Evolutionary conservation across 2,797 vertebrate species (phyloP).

Genomic region (Spinus pinus): DNA sequence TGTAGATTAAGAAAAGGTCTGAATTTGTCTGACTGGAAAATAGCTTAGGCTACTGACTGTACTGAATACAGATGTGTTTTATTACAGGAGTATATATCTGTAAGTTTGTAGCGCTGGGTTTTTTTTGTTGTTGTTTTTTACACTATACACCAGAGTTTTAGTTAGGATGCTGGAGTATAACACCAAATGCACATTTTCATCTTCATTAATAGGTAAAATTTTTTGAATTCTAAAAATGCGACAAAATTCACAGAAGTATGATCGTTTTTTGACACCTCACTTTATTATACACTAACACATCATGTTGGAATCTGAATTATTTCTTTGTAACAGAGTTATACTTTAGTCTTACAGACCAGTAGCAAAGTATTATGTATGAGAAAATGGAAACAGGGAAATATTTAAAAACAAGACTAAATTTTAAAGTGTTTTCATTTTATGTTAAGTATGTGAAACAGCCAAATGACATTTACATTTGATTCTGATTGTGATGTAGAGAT

Average conservation of each 20-base stretch:
- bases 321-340: not conserved
- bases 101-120: not conserved
- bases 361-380: not conserved
- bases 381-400: not conserved
- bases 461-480: not conserved
- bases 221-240: not conserved
- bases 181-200: not conserved
- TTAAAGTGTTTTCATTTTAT: not conserved
- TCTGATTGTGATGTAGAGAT: not conserved
- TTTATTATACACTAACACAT: not conserved
- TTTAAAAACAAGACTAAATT: not conserved
- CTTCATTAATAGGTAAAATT: not conserved
- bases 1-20: conserved; percentile 16
- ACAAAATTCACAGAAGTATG: not conserved
- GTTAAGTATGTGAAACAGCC: not conserved
- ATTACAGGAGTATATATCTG: not conserved
- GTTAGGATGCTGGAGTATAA: not conserved
- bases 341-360: not conserved
- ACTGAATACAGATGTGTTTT: conserved; percentile 1
- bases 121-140: not conserved
- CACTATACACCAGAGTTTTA: not conserved
- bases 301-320: not conserved
- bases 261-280: not conserved
- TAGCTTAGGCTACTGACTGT: conserved; percentile 23
- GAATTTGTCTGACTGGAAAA: conserved; percentile 43